A percentile compares a stretch with the other conserved stretches of the same genome.
These are phyloP conservation scores for Brachyopa scutellaris DNA, from an alignment of 2,888 invertebrate genomes.

Conservation along the genomic window DNA sequence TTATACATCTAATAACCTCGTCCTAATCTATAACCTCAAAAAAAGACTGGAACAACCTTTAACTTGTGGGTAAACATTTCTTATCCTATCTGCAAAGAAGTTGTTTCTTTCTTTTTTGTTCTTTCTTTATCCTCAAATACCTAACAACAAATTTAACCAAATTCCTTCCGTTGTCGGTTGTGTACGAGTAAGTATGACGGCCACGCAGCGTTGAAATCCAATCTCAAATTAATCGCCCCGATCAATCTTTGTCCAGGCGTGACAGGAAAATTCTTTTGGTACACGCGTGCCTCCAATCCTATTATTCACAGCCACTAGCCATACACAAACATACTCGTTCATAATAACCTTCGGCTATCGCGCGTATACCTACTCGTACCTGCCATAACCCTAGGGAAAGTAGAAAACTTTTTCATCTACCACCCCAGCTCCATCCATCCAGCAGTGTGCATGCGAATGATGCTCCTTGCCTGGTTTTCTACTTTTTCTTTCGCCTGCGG, in stretches of 20 bases:
- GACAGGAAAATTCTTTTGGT: constrained; percentile 44
- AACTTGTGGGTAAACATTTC: constrained; percentile 14
- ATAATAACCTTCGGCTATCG: background rate
- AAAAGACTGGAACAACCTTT: background rate
- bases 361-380: background rate
- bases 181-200: background rate
- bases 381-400: constrained; percentile 16
- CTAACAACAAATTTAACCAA: constrained; percentile 13
- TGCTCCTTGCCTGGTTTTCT: background rate
- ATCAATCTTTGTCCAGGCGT: constrained; percentile 64
- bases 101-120: background rate
- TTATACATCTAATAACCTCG: too few species aligned
- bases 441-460: background rate
- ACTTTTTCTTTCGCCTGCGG: background rate
- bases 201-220: constrained; percentile 43
- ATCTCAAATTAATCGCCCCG: constrained; percentile 53
- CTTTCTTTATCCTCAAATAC: background rate
- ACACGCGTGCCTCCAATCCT: constrained; percentile 27
- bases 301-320: constrained; percentile 38
- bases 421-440: too few species aligned
- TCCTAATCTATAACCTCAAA: too few species aligned
- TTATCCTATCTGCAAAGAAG: background rate
- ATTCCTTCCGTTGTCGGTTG: background rate
- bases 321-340: background rate
- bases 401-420: constrained; percentile 24